Conservation (phyloP, 2,888 invertebrate species). For the Seira sanloemensis region DNA sequence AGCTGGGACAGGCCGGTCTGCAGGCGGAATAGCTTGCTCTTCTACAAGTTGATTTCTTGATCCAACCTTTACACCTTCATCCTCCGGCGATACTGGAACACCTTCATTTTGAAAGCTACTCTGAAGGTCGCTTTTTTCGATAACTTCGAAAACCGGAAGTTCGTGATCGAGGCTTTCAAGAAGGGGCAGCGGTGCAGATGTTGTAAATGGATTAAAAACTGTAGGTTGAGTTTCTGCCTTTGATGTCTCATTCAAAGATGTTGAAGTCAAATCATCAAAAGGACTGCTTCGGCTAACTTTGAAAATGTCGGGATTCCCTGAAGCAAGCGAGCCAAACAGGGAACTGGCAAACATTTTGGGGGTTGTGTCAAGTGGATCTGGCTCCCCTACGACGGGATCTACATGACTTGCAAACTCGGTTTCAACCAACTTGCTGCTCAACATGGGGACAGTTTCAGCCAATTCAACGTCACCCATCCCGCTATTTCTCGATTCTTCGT, state of each 20-base stretch:
- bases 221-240: background rate
- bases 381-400: too few relatives aligned
- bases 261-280: too few relatives aligned
- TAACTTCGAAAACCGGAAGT: background rate
- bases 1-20: background rate
- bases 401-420: too few relatives aligned
- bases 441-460: too few relatives aligned
- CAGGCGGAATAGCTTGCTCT: background rate
- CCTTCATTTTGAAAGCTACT: background rate
- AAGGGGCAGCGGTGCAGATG: background rate
- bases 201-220: background rate
- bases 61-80: background rate
- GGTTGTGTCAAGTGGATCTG: too few relatives aligned
- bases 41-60: background rate
- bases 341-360: conserved; percentile 29
- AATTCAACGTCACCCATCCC: too few relatives aligned
- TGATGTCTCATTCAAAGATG: too few relatives aligned
- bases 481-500: too few relatives aligned
- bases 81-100: background rate
- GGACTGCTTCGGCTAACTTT: too few relatives aligned
- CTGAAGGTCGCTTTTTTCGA: background rate
- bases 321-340: conserved; percentile 14
- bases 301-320: too few relatives aligned
- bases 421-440: too few relatives aligned
- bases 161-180: background rate